A percentile compares a stretch with the other conserved stretches of the same genome.
Conservation (phyloP, 1,140 invertebrate species). For the Papilio glaucus region DNA sequence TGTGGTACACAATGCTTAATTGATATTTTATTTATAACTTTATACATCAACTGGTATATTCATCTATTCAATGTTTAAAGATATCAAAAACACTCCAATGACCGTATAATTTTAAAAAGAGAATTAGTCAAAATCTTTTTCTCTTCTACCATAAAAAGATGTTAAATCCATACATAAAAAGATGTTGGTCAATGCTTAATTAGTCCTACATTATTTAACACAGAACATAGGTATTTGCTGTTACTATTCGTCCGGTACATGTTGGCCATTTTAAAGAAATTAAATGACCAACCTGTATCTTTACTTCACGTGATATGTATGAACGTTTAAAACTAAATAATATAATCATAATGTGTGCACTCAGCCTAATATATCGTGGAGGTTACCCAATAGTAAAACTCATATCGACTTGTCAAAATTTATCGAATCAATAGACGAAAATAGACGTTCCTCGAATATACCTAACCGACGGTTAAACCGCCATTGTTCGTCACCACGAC, state of each 20-base stretch:
- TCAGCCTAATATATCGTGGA: neutral
- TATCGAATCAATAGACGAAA: slow-evolving; percentile 22
- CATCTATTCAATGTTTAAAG: no score
- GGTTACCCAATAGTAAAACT: neutral
- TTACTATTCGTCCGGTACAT: no score
- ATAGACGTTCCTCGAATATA: slow-evolving; percentile 42
- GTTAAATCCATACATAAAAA: no score
- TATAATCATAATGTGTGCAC: neutral
- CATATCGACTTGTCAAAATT: slow-evolving; percentile 24
- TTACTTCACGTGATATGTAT: no score
- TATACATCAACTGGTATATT: no score
- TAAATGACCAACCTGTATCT: no score
- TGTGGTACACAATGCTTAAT: slow-evolving; percentile 4
- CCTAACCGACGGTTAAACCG: slow-evolving; percentile 30
- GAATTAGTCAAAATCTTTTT: no score
- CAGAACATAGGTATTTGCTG: slow-evolving; percentile 5
- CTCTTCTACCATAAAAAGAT: no score
- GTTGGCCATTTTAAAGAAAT: no score
- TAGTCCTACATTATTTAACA: neutral
- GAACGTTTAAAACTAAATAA: neutral
- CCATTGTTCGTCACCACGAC: slow-evolving; percentile 41
- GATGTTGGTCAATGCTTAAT: no score
- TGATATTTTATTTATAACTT: slow-evolving; percentile 3
- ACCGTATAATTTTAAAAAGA: no score
- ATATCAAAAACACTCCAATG: no score